Base-by-base conservation (phyloP, 2,797 vertebrate genomes). In the Dendrocincla fuliginosa region DNA sequence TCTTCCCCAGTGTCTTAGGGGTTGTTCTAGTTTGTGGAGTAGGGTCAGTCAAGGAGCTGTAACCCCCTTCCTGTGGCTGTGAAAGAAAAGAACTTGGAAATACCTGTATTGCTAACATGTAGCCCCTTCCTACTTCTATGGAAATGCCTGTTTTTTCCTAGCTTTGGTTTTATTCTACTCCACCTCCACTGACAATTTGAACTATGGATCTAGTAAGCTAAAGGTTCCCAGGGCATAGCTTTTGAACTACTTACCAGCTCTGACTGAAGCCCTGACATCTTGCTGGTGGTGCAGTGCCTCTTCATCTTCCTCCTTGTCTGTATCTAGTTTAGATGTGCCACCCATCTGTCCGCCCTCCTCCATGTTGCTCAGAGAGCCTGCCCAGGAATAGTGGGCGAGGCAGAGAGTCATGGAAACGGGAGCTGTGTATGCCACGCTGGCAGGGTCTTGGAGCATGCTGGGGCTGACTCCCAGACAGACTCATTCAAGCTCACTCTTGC, bases 401-500 rank as follows among this genome's bases (percentile, higher is more conserved):
- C 92, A 33, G 2, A 19, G 96, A 95, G 57, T 95, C 91, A 93
- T 46, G 33, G 49, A 22, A 96, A 89, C 86, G 61, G 83, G 41
- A 92, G 61, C 71, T 89, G 68, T 4, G 15, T 88, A 55, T 14
- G 0, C 6, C 68, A 55, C 25, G 25, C 69, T 96, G 85, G 68
- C 49, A 83, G 46, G 44, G 33, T 42, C 88, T 94, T 89, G 32
- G 42, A 82, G 85, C 63, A 37, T 30, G 82, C 73, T 86, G 85
- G 90, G 91, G 90, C 93, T 97, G 90, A 89, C 82, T 84, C 84
- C 65, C 95, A 86, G 93, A 90, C 75, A 89, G 87, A 73, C 75
- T 87, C 57, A 46, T 95, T 98, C 97, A 95, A 87, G 96, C 95
- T 96, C 73, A 65, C 79, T 97, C 97, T 92, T 97, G 97, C 92